These are phyloP conservation scores for Epizoanthus stellaris DNA, from an alignment of 92 coral and sea anemone species.

Conservation along the genomic window DNA sequence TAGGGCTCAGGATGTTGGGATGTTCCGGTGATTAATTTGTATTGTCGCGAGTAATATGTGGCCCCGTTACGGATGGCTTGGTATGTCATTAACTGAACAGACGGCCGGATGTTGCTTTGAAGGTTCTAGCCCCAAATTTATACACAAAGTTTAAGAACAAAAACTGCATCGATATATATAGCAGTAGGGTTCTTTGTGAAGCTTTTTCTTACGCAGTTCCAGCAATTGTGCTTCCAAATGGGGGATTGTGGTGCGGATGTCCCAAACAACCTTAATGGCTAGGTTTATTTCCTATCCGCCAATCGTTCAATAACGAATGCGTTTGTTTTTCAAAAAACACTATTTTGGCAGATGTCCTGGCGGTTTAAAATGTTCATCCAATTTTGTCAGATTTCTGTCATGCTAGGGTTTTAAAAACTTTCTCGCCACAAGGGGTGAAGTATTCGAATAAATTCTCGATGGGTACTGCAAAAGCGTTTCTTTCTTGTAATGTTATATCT, in stretches of 20 bases:
- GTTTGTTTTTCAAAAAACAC: background rate
- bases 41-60: constrained; percentile 14
- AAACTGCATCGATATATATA: background rate
- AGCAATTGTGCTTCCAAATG: background rate
- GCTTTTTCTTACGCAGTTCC: constrained; percentile 4
- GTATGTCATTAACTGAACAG: constrained; percentile 27
- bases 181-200: background rate
- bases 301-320: background rate
- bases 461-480: background rate
- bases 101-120: constrained; percentile 15
- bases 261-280: background rate
- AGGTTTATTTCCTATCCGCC: background rate
- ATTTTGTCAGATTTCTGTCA: background rate
- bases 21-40: constrained; percentile 29
- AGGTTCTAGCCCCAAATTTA: background rate
- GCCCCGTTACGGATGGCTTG: constrained; percentile 37
- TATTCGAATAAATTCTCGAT: background rate
- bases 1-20: constrained; percentile 20
- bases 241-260: background rate
- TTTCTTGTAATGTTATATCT: background rate
- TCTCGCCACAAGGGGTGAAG: constrained; percentile 6
- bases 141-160: background rate
- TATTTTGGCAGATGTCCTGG: background rate
- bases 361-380: no score
- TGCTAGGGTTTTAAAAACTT: background rate